Base-by-base conservation (phyloP, 2,113 vertebrate species). In the Ochotona curzoniae region DNA sequence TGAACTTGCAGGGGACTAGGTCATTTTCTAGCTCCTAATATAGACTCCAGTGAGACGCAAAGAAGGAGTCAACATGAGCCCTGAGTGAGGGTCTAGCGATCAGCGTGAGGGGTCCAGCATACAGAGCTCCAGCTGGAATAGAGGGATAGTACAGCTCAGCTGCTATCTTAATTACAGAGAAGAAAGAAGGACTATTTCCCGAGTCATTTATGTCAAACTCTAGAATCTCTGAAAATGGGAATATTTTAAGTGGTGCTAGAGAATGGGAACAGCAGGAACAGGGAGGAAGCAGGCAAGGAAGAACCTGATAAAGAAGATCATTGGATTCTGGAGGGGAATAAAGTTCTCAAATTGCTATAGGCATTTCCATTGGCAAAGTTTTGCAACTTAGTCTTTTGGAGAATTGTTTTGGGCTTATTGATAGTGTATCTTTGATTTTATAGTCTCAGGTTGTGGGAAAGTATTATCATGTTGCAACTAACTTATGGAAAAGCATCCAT, bases 271-370 rank as follows among this genome's bases (percentile, higher is more conserved):
- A 80, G 47, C 47, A 90, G 75, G 70, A 32, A 78, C n/a, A 79
- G 82, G 80, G 81, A 90, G 91, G 35, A 93, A 91, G 35, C 81
- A 91, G 93, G n/a, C 35, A 90, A 44, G 54, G 67, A 83, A 93
- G 87, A 93, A 57, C 73, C 49, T 67, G 80, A 73, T n/a, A 76
- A 63, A 32, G 25, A 92, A 17, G 93, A 79, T 61, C 28, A 51
- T 57, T n/a, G 23, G 44, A 76, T 66, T 30, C 67, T 79, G 23
- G 23, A 70, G 32, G 11, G 21, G 17, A 38, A 32, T 64, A 82
- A 89, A 74, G 82, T 79, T 89, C 44, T 87, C 63, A 54, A 81
- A 76, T 44, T 32, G 21, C 4, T 32, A 47, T 4, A 84, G 57
- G 64, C 8, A 80, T 81, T 90, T 8, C n/a, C 10, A 94, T 51